These are phyloP conservation scores for Hoplostethus mediterraneus DNA, from an alignment of 2,797 vertebrate species.

Conservation along the genomic window DNA sequence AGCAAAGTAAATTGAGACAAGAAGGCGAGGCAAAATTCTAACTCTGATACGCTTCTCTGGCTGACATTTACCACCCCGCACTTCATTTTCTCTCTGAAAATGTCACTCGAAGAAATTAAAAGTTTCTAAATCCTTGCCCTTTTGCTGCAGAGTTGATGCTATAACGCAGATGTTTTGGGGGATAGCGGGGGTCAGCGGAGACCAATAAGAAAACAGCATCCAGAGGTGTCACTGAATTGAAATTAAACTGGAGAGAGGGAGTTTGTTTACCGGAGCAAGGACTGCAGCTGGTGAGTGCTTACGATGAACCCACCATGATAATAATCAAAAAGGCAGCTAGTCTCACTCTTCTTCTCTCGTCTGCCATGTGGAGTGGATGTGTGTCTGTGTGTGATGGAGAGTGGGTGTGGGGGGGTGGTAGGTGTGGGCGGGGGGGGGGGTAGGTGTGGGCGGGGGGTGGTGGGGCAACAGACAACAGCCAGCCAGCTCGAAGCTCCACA, in stretches of 20 bases:
- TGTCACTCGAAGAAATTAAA: slow-evolving; percentile 60
- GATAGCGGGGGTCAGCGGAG: slow-evolving; percentile 6
- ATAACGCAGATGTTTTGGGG: slow-evolving; percentile 13
- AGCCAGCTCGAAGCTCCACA: slow-evolving; percentile 16
- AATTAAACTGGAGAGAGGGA: slow-evolving; percentile 1
- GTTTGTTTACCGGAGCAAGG: slow-evolving; percentile 3
- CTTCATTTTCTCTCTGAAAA: slow-evolving; percentile 61
- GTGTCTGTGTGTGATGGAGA: slow-evolving; percentile 7
- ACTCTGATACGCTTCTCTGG: slow-evolving; percentile 34
- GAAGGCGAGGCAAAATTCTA: slow-evolving; percentile 39
- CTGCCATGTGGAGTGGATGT: slow-evolving; percentile 25
- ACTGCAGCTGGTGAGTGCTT: slow-evolving; percentile 6
- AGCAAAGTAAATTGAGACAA: slow-evolving; percentile 49
- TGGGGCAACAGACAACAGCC: slow-evolving; percentile 31
- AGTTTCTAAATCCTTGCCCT: slow-evolving; percentile 36
- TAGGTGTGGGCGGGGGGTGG: not conserved
- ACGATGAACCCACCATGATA: slow-evolving; percentile 27
- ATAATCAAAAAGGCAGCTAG: slow-evolving; percentile 23
- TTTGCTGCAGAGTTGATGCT: slow-evolving; percentile 30
- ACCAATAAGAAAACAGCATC: not conserved
- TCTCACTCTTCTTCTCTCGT: slow-evolving; percentile 18
- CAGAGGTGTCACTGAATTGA: not conserved
- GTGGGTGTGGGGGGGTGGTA: not conserved
- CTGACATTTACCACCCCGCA: slow-evolving; percentile 61
- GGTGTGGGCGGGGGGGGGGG: not conserved